A percentile compares a stretch with the other conserved stretches of the same genome.
These are phyloP conservation scores for Tinea trinotella DNA, from an alignment of 2,888 invertebrate genomes.

Conservation along the genomic window DNA sequence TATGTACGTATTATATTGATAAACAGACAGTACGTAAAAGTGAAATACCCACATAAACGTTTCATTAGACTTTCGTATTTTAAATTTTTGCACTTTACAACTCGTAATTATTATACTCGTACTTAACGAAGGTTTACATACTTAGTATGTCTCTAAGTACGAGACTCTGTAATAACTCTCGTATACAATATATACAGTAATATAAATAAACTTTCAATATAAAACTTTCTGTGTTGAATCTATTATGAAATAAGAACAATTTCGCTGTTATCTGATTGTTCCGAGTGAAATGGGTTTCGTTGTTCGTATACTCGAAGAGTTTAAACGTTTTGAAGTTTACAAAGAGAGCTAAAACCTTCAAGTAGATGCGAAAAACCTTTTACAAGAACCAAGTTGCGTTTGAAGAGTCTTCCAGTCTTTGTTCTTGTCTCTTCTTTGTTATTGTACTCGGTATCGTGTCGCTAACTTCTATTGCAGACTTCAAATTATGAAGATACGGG, in stretches of 20 bases:
- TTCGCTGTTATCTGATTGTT: background rate
- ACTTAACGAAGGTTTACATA: too few species aligned
- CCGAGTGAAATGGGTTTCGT: background rate
- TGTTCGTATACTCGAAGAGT: background rate
- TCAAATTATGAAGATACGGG: background rate
- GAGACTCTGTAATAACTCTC: too few species aligned
- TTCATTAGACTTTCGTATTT: too few species aligned
- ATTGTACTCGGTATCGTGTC: conserved; percentile 7
- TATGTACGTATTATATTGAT: too few species aligned
- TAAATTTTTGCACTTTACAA: too few species aligned
- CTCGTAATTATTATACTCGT: too few species aligned
- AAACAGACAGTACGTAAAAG: too few species aligned
- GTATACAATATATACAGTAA: too few species aligned
- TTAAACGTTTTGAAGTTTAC: background rate
- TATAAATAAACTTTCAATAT: background rate
- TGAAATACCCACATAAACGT: too few species aligned
- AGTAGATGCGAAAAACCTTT: background rate
- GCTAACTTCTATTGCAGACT: background rate
- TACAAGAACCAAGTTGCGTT: conserved; percentile 3
- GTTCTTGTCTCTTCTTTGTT: background rate
- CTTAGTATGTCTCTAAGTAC: too few species aligned
- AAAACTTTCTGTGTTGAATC: background rate
- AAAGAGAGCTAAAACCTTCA: background rate
- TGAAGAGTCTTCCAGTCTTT: background rate
- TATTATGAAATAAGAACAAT: background rate